Percentiles rank a stretch among this genome's conserved stretches.
These are phyloP conservation scores for Temnothorax longispinosus DNA, from an alignment of 1,140 invertebrate genomes.

Conservation along the genomic window DNA sequence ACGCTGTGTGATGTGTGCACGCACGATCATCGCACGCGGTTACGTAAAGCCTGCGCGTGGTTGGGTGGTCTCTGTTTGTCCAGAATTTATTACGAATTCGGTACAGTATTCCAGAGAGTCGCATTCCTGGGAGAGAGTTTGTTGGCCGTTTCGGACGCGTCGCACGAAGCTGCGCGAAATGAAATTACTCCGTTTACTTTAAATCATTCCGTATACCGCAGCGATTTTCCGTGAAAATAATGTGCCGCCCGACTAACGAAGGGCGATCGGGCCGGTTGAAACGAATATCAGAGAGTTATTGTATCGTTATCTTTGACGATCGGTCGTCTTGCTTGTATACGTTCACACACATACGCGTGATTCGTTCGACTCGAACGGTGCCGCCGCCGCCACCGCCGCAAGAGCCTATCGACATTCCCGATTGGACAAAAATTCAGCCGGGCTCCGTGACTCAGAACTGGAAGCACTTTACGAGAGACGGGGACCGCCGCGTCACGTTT, in stretches of 20 bases:
- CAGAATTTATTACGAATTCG: slow-evolving; percentile 51
- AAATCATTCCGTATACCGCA: neutral
- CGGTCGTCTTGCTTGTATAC: slow-evolving; percentile 24
- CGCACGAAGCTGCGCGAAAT: neutral
- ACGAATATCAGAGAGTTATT: slow-evolving; percentile 74
- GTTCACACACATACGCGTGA: neutral
- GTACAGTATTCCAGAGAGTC: neutral
- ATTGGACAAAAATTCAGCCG: slow-evolving; percentile 81
- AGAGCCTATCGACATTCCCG: slow-evolving; percentile 81
- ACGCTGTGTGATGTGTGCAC: slow-evolving; percentile 24
- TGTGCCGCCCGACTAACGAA: neutral
- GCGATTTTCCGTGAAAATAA: slow-evolving; percentile 35
- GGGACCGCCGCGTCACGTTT: slow-evolving; percentile 80
- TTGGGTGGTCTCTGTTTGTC: slow-evolving; percentile 41
- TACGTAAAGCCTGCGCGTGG: slow-evolving; percentile 42
- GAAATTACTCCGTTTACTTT: neutral
- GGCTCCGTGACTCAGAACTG: slow-evolving; percentile 80
- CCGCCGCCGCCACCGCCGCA: slow-evolving; percentile 50
- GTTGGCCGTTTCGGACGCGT: neutral
- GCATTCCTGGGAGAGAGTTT: slow-evolving; percentile 11
- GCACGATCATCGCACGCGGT: neutral
- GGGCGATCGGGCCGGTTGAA: neutral
- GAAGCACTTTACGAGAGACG: slow-evolving; percentile 81
- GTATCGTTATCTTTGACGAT: slow-evolving; percentile 74
- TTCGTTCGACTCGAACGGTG: slow-evolving; percentile 67